Base-by-base conservation (phyloP, 2,113 vertebrate species). In the Poicephalus gulielmi region DNA sequence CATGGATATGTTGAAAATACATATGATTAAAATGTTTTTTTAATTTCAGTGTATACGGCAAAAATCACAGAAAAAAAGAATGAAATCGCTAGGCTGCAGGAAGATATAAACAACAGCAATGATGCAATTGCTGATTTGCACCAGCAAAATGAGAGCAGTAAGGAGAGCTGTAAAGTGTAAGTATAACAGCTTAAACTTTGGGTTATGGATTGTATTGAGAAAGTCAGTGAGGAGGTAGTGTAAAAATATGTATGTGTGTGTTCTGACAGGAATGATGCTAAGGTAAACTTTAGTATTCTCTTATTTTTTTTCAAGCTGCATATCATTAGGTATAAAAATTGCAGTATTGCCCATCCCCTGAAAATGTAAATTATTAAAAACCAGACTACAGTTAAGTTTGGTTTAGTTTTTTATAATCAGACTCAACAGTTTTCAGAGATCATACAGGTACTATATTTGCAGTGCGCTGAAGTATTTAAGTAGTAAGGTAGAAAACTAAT, bases 101-200 rank as follows among this genome's bases (percentile, higher is more conserved):
- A 98, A 95, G 96, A 95, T 43, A 98, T 98, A 92, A 96, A 94
- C 37, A 96, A 66, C 47, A 90, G 80, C 93, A 98, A 97, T 31
- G 97, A 98, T 43, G 92, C 86, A 78, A 96, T 98, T 95, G 68
- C 53, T 94, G 80, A 97, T 92, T 95, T 98, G 59, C 86, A 25
- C 70, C 98, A 97, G 85, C 96, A 96, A 80, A 98, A 90, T 8
- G 75, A 97, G 69, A 96, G 47, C 5, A 96, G 78, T 76, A 98
- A 96, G 91, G 96, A 97, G 73, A 97, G 16, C 67, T 95, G 88
- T 94, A 91, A 63, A 33, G 63, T 0, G 98, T 98, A 91, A 98
- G 98, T 98, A 96, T 95, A 55, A 69, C 35, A 93, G 82, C 44
- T 79, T n/a, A 37, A 74, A 35, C 81, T 85, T 91, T 67, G 88